Evolutionary conservation across 2,113 vertebrate species (phyloP).

Genomic region (Petaurus breviceps): DNA sequence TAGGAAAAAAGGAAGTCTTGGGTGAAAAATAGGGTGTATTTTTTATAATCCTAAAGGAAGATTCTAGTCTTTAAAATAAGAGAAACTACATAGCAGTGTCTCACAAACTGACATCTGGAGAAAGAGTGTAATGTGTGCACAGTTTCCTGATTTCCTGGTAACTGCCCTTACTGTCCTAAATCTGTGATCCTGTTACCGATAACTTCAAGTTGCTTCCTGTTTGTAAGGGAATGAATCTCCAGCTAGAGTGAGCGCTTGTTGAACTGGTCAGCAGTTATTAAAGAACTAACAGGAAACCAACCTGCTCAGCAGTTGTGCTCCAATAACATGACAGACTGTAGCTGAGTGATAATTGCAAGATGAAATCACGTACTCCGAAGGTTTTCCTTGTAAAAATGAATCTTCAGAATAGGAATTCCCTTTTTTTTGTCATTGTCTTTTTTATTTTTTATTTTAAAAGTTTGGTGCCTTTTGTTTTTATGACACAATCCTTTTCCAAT

Average conservation of each 20-base stretch:
- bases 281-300: not conserved
- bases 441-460: not conserved
- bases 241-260: constrained; percentile 8
- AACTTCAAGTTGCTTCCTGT: constrained; percentile 37
- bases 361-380: not conserved
- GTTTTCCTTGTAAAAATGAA: not conserved
- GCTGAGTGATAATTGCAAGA: not conserved
- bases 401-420: not conserved
- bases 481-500: not conserved
- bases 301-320: not conserved
- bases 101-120: constrained; percentile 23
- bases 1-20: not conserved
- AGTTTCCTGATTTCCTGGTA: constrained; percentile 51
- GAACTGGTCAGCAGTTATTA: not conserved
- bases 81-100: not conserved
- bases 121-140: not conserved
- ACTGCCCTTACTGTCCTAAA: not conserved
- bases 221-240: constrained; percentile 27
- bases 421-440: not conserved
- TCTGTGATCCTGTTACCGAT: constrained; percentile 3
- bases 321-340: not conserved
- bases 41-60: constrained; percentile 10
- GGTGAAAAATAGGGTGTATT: not conserved
- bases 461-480: not conserved
- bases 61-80: not conserved